Evolutionary conservation across 2,797 vertebrate species (phyloP).

Genomic region (Siniperca undulata): DNA sequence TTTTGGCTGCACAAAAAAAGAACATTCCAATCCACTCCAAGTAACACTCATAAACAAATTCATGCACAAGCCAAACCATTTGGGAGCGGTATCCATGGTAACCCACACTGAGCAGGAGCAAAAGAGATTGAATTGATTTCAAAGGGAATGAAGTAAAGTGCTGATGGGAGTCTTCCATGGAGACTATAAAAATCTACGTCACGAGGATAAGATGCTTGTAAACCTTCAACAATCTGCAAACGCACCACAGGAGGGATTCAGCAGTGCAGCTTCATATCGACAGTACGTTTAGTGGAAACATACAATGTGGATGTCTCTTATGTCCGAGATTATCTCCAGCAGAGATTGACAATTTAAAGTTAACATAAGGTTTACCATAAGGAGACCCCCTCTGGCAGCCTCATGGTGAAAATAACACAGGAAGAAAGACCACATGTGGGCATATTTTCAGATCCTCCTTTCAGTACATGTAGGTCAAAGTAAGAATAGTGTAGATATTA

Average conservation of each 20-base stretch:
- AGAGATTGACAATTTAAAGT: slow-evolving; percentile 55
- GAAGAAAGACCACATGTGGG: slow-evolving; percentile 52
- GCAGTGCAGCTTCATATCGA: slow-evolving; percentile 16
- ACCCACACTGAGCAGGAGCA: slow-evolving; percentile 81
- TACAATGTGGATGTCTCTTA: slow-evolving; percentile 17
- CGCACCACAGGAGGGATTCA: slow-evolving; percentile 17
- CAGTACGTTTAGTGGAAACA: slow-evolving; percentile 19
- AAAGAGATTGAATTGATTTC: slow-evolving; percentile 78
- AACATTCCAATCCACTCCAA: slow-evolving; percentile 69
- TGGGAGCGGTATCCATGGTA: slow-evolving; percentile 81
- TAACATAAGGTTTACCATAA: slow-evolving; percentile 66
- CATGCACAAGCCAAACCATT: slow-evolving; percentile 76
- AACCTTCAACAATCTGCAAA: slow-evolving; percentile 45
- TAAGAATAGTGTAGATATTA: slow-evolving; percentile 75
- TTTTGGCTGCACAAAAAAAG: slow-evolving; percentile 63
- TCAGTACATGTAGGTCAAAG: slow-evolving; percentile 73
- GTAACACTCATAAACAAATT: slow-evolving; percentile 78
- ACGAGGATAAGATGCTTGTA: slow-evolving; percentile 45
- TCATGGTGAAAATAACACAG: slow-evolving; percentile 33
- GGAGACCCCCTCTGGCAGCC: slow-evolving; percentile 51
- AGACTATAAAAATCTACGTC: slow-evolving; percentile 71
- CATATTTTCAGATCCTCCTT: slow-evolving; percentile 57
- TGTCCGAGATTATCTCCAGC: slow-evolving; percentile 49
- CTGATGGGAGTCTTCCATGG: slow-evolving; percentile 71
- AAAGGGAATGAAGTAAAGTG: slow-evolving; percentile 76